Percentiles rank a stretch among this genome's conserved stretches.
Conservation (phyloP, 1,140 invertebrate genomes). For the Brachionus koreanus region DNA sequence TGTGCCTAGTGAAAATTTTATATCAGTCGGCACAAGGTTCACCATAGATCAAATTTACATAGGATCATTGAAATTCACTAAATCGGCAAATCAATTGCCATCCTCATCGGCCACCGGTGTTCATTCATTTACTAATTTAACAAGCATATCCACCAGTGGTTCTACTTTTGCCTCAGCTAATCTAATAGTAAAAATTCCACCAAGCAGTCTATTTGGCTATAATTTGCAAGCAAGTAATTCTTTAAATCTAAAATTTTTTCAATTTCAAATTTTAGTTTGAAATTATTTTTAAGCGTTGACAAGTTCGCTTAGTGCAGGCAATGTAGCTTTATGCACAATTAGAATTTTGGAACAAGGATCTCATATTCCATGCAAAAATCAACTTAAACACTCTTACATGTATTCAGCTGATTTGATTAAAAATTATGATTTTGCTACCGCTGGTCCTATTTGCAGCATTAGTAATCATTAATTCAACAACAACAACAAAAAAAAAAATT, state of each 20-base stretch:
- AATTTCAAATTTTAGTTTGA: background rate
- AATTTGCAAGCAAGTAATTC: background rate
- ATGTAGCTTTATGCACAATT: background rate
- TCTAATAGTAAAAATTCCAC: slow-evolving; percentile 23
- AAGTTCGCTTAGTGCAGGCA: background rate
- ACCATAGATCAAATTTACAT: slow-evolving; percentile 31
- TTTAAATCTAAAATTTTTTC: background rate
- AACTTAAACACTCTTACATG: background rate
- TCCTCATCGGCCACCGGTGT: background rate
- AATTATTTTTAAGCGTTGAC: background rate
- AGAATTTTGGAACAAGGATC: background rate
- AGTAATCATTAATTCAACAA: slow-evolving; percentile 1
- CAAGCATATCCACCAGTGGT: background rate
- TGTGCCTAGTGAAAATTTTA: background rate
- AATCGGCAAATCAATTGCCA: background rate
- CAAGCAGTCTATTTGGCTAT: background rate
- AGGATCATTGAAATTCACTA: background rate
- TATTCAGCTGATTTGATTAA: background rate
- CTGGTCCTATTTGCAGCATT: slow-evolving; percentile 35
- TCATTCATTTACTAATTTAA: background rate
- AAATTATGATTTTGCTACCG: background rate
- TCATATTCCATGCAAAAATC: slow-evolving; percentile 31
- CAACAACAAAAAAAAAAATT: background rate
- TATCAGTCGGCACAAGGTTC: slow-evolving; percentile 6
- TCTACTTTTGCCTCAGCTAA: background rate